Conservation (phyloP, 2,797 vertebrate species). For the Bradypodion ventrale region DNA sequence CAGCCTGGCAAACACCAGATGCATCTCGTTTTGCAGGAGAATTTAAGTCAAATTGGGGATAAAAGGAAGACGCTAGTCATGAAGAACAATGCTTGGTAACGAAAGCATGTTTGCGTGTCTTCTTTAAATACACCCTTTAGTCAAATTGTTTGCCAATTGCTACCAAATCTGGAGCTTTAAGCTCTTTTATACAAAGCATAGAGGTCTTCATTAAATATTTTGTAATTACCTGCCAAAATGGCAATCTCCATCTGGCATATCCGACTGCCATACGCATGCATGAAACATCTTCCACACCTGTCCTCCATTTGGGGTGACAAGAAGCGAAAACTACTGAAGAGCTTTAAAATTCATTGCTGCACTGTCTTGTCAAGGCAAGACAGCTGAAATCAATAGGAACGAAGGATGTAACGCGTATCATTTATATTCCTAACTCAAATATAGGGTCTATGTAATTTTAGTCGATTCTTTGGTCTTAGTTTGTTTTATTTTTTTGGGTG, state of each 20-base stretch:
- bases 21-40: slow-evolving; percentile 76
- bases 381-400: too few relatives aligned
- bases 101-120: not conserved
- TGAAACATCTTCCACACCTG: too few relatives aligned
- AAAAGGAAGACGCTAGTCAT: slow-evolving; percentile 60
- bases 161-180: slow-evolving; percentile 33
- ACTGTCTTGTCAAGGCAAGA: too few relatives aligned
- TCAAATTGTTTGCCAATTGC: not conserved
- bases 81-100: slow-evolving; percentile 54
- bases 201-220: not conserved
- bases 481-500: too few relatives aligned
- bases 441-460: too few relatives aligned
- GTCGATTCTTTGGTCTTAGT: too few relatives aligned
- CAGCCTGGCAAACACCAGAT: slow-evolving; percentile 67
- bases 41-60: slow-evolving; percentile 72
- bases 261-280: not conserved
- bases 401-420: too few relatives aligned
- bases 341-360: too few relatives aligned
- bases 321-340: too few relatives aligned
- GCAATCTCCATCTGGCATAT: slow-evolving; percentile 25
- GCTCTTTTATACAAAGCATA: slow-evolving; percentile 1
- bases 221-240: not conserved
- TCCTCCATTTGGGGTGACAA: too few relatives aligned
- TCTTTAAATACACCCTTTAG: slow-evolving; percentile 15
- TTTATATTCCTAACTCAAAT: too few relatives aligned